These are phyloP conservation scores for Macrotis lagotis DNA, from an alignment of 2,113 vertebrate species.

Conservation along the genomic window DNA sequence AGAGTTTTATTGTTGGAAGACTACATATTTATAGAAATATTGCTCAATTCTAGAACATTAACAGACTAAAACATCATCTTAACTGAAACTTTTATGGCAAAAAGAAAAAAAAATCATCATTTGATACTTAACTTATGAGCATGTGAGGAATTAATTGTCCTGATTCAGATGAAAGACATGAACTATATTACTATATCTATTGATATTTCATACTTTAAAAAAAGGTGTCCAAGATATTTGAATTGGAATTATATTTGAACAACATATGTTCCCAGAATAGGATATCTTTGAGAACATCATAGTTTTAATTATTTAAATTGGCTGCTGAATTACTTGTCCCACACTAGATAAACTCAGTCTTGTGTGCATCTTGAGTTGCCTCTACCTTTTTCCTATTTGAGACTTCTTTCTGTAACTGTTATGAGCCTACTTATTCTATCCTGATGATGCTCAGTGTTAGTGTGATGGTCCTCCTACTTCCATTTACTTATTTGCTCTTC, in stretches of 20 bases:
- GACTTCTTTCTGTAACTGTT: neutral
- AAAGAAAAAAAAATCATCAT: too few relatives aligned
- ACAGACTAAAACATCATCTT: neutral
- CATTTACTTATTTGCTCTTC: neutral
- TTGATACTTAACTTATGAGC: neutral
- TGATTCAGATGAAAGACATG: neutral
- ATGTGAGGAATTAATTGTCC: neutral
- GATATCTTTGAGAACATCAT: neutral
- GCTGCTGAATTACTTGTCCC: neutral
- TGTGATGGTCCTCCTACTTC: neutral
- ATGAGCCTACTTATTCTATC: neutral
- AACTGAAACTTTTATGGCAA: neutral
- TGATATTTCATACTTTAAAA: neutral
- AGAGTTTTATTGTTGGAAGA: slow-evolving; percentile 17
- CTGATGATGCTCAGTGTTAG: neutral
- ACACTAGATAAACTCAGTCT: neutral
- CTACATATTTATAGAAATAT: slow-evolving; percentile 2
- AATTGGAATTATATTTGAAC: neutral
- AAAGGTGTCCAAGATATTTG: neutral
- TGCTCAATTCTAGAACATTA: slow-evolving; percentile 32
- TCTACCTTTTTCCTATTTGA: neutral
- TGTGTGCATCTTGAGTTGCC: neutral
- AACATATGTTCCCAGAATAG: slow-evolving; percentile 9
- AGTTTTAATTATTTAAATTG: neutral
- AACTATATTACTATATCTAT: neutral